A percentile compares a stretch with the other conserved stretches of the same genome.
Conservation (phyloP, 2,113 vertebrate genomes). For the Leptosomus discolor region DNA sequence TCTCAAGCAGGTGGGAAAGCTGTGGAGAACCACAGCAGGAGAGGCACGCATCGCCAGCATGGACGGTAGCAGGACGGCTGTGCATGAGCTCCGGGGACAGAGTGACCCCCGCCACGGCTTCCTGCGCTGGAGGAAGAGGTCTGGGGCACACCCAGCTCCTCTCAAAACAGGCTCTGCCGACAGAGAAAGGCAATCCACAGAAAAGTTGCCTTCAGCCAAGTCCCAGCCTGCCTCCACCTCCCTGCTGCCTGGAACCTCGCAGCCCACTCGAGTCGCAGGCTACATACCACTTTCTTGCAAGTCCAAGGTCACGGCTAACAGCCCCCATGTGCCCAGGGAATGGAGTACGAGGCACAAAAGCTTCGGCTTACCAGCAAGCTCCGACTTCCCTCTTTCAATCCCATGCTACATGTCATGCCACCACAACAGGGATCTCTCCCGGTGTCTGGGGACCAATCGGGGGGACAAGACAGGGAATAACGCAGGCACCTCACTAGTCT, state of each 20-base stretch:
- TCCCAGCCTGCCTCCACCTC: background rate
- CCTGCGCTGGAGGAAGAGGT: background rate
- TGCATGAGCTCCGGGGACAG: background rate
- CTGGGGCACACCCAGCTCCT: background rate
- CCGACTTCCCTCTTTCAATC: background rate
- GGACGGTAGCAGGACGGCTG: rapidly evolving
- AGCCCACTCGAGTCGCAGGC: background rate
- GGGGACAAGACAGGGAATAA: background rate
- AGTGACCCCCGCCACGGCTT: rapidly evolving
- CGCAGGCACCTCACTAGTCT: background rate
- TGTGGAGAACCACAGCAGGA: background rate
- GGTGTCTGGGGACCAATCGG: background rate
- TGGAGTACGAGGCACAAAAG: rapidly evolving
- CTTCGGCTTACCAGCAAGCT: background rate
- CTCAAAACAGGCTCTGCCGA: background rate
- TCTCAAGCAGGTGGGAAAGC: background rate
- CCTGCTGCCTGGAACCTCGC: background rate
- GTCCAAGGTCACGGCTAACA: background rate
- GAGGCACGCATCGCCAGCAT: rapidly evolving
- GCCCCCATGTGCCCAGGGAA: rapidly evolving
- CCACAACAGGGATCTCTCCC: background rate
- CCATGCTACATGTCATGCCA: background rate
- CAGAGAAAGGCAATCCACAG: background rate
- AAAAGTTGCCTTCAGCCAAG: background rate
- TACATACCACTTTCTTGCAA: rapidly evolving